phyloP scores from a whole-genome alignment of 1,140 invertebrate species.

The Galleria mellonella region DNA sequence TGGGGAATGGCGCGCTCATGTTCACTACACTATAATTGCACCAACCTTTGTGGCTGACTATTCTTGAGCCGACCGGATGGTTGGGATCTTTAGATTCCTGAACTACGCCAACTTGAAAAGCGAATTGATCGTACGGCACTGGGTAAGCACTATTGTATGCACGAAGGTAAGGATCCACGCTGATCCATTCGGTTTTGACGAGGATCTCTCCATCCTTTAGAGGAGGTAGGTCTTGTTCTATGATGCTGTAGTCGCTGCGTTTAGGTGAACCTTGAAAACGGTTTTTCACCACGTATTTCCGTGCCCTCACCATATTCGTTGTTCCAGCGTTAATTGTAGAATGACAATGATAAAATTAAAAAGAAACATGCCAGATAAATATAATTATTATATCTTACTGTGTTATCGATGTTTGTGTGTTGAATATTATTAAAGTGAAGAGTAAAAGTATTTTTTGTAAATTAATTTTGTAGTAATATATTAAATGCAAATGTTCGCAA shows the following conservation, averaged over 20 bases:
- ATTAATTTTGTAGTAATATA: no score
- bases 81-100: slow-evolving; percentile 35
- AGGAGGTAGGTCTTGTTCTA: slow-evolving; percentile 33
- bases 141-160: slow-evolving; percentile 4
- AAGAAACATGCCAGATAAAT: no score
- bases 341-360: no score
- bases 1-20: not conserved
- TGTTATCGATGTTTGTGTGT: no score
- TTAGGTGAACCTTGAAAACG: slow-evolving; percentile 44
- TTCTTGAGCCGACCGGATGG: slow-evolving; percentile 73
- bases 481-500: no score
- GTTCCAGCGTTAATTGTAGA: not conserved
- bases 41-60: slow-evolving; percentile 77
- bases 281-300: slow-evolving; percentile 35
- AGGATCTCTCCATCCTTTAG: slow-evolving; percentile 45
- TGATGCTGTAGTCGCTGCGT: slow-evolving; percentile 35
- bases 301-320: slow-evolving; percentile 18
- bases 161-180: slow-evolving; percentile 52
- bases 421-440: no score
- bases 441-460: no score
- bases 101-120: slow-evolving; percentile 55
- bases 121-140: slow-evolving; percentile 50
- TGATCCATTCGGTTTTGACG: slow-evolving; percentile 41
- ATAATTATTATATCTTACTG: no score
- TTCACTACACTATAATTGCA: slow-evolving; percentile 56